Base-by-base conservation (phyloP, 2,888 invertebrate genomes). In the Pteria penguin region DNA sequence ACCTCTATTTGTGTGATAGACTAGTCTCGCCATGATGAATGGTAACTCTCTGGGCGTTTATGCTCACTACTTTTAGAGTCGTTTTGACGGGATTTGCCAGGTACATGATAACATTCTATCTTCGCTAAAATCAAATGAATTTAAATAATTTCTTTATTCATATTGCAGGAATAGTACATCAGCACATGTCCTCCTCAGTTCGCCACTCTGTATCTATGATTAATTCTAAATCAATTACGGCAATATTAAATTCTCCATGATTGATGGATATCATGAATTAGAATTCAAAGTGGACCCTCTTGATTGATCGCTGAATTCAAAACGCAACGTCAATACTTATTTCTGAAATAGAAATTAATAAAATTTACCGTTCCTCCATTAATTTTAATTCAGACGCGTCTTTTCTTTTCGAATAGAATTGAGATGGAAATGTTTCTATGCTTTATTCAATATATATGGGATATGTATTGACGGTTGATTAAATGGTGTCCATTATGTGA, bases 121-220 rank as follows among this genome's bases (percentile, higher is more conserved):
- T 60, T 11, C 27, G 27, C 27, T 4, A 60, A 60, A 26, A 60
- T 60, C 60, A 60, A 60, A 60, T 60, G 60, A 60, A 60, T 60
- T 60, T 60, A 60, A 60, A 60, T 60, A 60, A 60, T 60, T 60
- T 60, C 60, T 60, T 60, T 60, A 60, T 60, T 60, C 60, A 26
- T 18, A 26, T 60, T 60, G 45, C 45, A 45, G 45, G n/a, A 45
- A 45, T 45, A 45, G 45, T 45, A 45, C 18, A 14, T 45, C 45
- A 45, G 8, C 45, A 45, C 45, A 45, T 45, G 45, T 45, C 45
- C 45, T 18, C 11, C 45, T 45, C 18, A 45, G 18, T 45, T 45
- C 18, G 8, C 45, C 18, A n/a, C n/a, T 18, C 45, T 14, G 45
- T 45, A 45, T 45, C 45, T 45, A 45, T 45, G 45, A 45, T 45